A percentile compares a stretch with the other conserved stretches of the same genome.
phyloP scores from a whole-genome alignment of 2,888 invertebrate species.

The Oscheius myriophilus region DNA sequence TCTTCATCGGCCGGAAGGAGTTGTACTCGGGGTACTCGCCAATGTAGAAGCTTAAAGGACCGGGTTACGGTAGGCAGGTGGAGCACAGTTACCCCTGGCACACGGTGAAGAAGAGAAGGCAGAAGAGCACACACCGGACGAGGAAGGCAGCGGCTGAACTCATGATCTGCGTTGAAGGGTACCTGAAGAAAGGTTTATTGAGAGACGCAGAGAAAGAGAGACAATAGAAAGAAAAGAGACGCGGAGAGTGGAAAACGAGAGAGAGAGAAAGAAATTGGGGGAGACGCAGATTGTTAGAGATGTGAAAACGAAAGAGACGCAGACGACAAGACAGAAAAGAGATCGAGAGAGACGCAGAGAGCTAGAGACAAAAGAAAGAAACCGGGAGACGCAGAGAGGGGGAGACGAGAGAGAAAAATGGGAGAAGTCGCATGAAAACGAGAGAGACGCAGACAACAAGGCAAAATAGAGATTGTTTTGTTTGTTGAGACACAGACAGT shows the following conservation, averaged over 20 bases:
- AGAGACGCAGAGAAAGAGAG: background rate
- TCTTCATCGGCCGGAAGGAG: slow-evolving; percentile 36
- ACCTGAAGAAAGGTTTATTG: no score
- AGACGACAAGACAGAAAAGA: no score
- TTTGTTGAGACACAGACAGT: no score
- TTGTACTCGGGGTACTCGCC: slow-evolving; percentile 15
- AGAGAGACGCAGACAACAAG: background rate
- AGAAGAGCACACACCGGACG: slow-evolving; percentile 22
- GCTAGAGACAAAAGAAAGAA: no score
- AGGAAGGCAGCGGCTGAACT: slow-evolving; percentile 22
- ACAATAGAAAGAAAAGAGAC: background rate
- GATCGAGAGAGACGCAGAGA: background rate
- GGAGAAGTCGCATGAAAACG: background rate
- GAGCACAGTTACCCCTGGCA: slow-evolving; percentile 20
- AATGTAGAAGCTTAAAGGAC: slow-evolving; percentile 15
- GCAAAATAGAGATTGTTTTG: slow-evolving; percentile 5
- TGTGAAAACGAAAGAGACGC: no score
- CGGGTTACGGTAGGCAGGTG: background rate
- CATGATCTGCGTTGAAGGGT: slow-evolving; percentile 12
- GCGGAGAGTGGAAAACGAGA: background rate
- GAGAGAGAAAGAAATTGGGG: background rate
- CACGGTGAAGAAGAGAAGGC: slow-evolving; percentile 17
- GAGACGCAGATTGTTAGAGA: no score
- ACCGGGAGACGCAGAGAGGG: no score
- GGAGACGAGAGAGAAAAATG: background rate